Conservation (phyloP, 2,113 vertebrate genomes). For the Astur gentilis region DNA sequence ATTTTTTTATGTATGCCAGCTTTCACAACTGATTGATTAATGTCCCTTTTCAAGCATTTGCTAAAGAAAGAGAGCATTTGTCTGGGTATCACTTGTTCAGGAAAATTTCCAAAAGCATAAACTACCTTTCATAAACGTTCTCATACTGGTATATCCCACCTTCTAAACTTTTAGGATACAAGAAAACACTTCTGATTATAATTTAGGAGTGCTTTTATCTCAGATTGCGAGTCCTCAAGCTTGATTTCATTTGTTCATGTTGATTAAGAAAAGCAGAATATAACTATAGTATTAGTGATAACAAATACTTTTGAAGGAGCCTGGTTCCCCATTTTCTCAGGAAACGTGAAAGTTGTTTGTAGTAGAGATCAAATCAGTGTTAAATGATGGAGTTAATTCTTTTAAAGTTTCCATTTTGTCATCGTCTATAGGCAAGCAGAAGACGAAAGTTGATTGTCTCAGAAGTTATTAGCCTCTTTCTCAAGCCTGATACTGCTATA, state of each 20-base stretch:
- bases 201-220: neutral
- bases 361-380: neutral
- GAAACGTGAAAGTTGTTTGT: neutral
- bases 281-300: neutral
- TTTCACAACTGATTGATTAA: neutral
- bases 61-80: neutral
- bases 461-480: neutral
- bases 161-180: neutral
- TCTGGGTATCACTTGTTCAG: neutral
- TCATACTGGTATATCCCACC: neutral
- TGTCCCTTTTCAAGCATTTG: neutral
- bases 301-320: neutral
- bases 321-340: neutral
- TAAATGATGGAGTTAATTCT: neutral
- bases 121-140: neutral
- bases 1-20: neutral
- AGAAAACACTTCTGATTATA: neutral
- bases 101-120: neutral
- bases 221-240: neutral
- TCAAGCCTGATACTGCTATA: neutral
- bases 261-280: neutral
- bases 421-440: fast-evolving
- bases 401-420: neutral
- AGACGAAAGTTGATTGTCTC: neutral
- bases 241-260: neutral